Evolutionary conservation across 2,797 vertebrate genomes (phyloP).

Genomic region (Delichon dasypus): DNA sequence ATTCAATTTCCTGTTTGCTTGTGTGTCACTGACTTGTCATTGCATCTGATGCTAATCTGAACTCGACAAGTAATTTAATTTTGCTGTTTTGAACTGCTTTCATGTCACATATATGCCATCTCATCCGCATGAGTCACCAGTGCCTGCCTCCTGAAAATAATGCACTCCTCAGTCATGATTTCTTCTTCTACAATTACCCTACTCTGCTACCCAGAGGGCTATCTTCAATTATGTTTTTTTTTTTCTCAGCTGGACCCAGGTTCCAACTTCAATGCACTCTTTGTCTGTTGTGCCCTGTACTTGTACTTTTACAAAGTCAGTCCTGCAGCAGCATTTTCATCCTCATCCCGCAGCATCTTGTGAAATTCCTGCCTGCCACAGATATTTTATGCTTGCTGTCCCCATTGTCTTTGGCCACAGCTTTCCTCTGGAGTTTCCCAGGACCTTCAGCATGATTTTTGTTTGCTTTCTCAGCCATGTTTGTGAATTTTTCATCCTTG

Average conservation of each 20-base stretch:
- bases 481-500: not conserved
- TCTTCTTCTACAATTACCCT: not conserved
- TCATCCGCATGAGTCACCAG: not conserved
- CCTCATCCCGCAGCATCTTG: not conserved
- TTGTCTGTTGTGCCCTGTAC: not conserved
- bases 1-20: conserved; percentile 1
- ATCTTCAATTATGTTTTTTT: not conserved
- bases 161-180: not conserved
- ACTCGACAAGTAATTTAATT: not conserved
- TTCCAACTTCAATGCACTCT: not conserved
- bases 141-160: not conserved
- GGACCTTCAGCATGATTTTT: not conserved
- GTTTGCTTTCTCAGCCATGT: not conserved
- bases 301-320: not conserved
- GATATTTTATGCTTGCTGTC: not conserved
- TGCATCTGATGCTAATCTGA: conserved; percentile 14
- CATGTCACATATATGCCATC: conserved; percentile 29
- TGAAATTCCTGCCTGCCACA: not conserved
- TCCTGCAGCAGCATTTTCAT: not conserved
- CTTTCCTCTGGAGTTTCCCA: not conserved
- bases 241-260: not conserved
- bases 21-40: not conserved
- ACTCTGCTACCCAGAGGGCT: not conserved
- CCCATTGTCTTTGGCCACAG: not conserved
- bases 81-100: conserved; percentile 15